Base-by-base conservation (phyloP, 2,797 vertebrate species). In the Neosalanx taihuensis region DNA sequence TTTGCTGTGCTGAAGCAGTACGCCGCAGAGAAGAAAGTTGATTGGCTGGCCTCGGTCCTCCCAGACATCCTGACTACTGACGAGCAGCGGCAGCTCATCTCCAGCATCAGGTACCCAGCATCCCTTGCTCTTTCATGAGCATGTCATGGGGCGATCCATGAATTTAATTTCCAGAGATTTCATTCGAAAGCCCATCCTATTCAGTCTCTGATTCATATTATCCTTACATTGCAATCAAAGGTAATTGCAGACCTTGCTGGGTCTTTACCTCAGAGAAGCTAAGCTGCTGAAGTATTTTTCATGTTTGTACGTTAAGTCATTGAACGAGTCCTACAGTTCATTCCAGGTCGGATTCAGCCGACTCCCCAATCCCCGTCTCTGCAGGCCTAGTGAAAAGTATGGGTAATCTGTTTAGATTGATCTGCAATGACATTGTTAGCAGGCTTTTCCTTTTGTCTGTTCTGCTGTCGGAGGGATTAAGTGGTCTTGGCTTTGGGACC, bases 1-100 rank as follows among this genome's bases (percentile, higher is more conserved):
- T 95, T 96, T 60, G n/a, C 88, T 0, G 89, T 93, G 1, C 87
- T 99, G 79, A 99, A 98, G 90, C 97, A 95, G 79, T 99, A 96
- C 0, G 97, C 97, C 0, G 91, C 96, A 0, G 95, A 98, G 88
- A 92, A 95, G 84, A 95, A 88, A 33, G 96, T 96, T 12, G 97
- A 99, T 17, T 91, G 92, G 89, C 77, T 99, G 89, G 96, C 97
- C n/a, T 85, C 89, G 0, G 88, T 92, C 23, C 94, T 99, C 73
- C 90, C 95, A 1, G 88, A 93, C 81, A 90, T 92, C 2, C 93
- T 99, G 76, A 93, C 89, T 74, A 92, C 85, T 0, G 95, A 98
- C 30, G 92, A 94, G 70, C 94, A 93, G 4, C 91, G 90, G 17
- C 94, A 94, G 30, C 95, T 99, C 62, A 87, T 99, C 72, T 93